Evolutionary conservation across 1,140 invertebrate species (phyloP).

Genomic region (Liolophura sinensis): DNA sequence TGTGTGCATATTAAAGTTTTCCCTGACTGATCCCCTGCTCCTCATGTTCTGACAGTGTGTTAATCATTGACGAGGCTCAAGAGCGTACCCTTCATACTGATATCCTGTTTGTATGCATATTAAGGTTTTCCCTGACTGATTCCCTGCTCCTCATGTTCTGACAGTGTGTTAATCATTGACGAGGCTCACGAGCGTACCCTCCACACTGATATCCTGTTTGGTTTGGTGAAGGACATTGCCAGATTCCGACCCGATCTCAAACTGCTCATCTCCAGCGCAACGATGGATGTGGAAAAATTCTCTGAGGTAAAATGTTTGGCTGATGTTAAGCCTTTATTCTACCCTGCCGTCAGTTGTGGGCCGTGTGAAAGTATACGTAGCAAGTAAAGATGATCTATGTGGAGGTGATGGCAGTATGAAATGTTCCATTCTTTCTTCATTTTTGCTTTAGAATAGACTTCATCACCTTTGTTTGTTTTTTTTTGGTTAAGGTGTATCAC

Average conservation of each 20-base stretch:
- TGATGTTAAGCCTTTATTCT: too few relatives aligned
- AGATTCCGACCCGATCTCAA: slow-evolving; percentile 94
- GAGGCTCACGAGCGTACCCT: slow-evolving; percentile 98
- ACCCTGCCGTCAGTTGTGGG: too few relatives aligned
- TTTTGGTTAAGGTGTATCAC: too few relatives aligned
- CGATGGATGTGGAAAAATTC: slow-evolving; percentile 97
- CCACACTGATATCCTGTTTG: slow-evolving; percentile 98
- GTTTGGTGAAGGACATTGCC: slow-evolving; percentile 96
- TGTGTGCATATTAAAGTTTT: too few relatives aligned
- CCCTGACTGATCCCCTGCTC: too few relatives aligned
- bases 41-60: slow-evolving; percentile 70
- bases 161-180: slow-evolving; percentile 97
- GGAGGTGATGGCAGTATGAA: too few relatives aligned
- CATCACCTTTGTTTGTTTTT: too few relatives aligned
- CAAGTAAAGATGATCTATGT: too few relatives aligned
- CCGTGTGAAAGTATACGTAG: too few relatives aligned
- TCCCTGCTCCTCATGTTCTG: slow-evolving; percentile 1
- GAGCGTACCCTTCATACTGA: slow-evolving; percentile 98
- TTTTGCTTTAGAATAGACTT: too few relatives aligned
- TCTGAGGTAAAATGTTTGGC: slow-evolving; percentile 65
- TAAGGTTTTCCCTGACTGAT: too few relatives aligned
- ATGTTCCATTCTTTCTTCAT: too few relatives aligned
- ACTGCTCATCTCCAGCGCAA: slow-evolving; percentile 96
- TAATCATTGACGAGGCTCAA: slow-evolving; percentile 99
- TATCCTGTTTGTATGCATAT: slow-evolving; percentile 97